Conservation (phyloP, 2,888 invertebrate genomes). For the Dermolepida albohirtum region DNA sequence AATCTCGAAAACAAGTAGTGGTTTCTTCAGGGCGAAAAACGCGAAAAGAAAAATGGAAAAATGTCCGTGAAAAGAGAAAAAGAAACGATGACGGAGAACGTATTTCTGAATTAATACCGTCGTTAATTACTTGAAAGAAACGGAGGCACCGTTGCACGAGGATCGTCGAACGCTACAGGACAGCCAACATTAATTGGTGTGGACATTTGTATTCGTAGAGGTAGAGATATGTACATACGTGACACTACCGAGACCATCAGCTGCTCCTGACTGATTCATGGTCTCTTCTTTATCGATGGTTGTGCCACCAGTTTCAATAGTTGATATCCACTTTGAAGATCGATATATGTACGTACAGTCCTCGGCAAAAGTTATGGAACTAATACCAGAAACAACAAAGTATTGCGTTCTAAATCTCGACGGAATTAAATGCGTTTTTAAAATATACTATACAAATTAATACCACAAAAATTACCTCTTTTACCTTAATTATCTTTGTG, state of each 20-base stretch:
- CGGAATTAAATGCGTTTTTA: too few relatives aligned
- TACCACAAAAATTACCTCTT: too few relatives aligned
- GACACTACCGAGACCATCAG: conserved; percentile 49
- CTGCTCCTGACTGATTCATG: conserved; percentile 49
- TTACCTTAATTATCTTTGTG: too few relatives aligned
- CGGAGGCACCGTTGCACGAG: conserved; percentile 41
- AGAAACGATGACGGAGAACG: conserved; percentile 27
- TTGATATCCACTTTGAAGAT: conserved; percentile 37
- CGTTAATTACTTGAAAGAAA: conserved; percentile 44
- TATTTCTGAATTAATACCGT: conserved; percentile 43
- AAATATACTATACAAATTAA: too few relatives aligned
- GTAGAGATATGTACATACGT: conserved; percentile 48
- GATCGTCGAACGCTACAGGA: conserved; percentile 42
- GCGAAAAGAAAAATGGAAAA: conserved; percentile 30
- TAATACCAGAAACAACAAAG: background rate
- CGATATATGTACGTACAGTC: conserved; percentile 26
- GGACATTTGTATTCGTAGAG: conserved; percentile 49
- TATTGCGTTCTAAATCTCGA: too few relatives aligned
- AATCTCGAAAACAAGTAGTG: conserved; percentile 30
- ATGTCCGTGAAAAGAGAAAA: conserved; percentile 5
- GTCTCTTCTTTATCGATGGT: conserved; percentile 44
- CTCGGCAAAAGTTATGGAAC: background rate
- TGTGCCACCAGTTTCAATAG: conserved; percentile 34
- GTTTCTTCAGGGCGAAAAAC: conserved; percentile 26
- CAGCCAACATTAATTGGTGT: conserved; percentile 49